Evolutionary conservation across 2,888 invertebrate species (phyloP).

Genomic region (Xestia ashworthii): DNA sequence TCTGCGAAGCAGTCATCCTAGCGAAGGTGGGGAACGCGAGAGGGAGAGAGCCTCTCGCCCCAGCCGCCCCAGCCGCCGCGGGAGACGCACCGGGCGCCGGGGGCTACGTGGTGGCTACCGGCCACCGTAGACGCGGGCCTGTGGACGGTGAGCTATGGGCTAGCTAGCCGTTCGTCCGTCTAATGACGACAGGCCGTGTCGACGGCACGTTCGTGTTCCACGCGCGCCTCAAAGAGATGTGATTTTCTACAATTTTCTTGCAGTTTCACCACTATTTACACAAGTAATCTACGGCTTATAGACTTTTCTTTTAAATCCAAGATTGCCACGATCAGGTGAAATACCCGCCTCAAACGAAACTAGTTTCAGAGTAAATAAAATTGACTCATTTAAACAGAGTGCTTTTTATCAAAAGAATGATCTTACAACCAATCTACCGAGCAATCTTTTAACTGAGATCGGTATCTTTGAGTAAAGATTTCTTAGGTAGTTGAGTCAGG

Average conservation of each 20-base stretch:
- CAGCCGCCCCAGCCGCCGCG: too few species aligned
- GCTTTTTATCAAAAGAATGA: slow-evolving; percentile 48
- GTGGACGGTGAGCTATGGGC: too few species aligned
- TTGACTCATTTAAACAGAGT: slow-evolving; percentile 44
- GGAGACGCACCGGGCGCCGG: too few species aligned
- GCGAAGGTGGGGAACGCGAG: too few species aligned
- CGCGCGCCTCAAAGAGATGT: too few species aligned
- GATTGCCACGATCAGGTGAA: slow-evolving; percentile 41
- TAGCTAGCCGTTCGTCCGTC: too few species aligned
- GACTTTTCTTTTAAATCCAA: slow-evolving; percentile 19
- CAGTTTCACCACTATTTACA: not conserved
- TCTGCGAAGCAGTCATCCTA: too few species aligned
- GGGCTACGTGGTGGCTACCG: too few species aligned
- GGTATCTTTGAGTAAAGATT: slow-evolving; percentile 42
- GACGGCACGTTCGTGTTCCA: too few species aligned
- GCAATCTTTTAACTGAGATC: slow-evolving; percentile 49
- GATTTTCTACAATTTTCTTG: not conserved
- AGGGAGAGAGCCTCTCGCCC: too few species aligned
- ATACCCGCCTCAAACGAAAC: slow-evolving; percentile 37
- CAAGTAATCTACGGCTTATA: slow-evolving; percentile 20
- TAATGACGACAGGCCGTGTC: too few species aligned
- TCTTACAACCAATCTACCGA: slow-evolving; percentile 43
- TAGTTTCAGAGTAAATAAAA: slow-evolving; percentile 53
- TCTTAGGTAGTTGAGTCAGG: slow-evolving; percentile 12
- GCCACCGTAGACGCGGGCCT: too few species aligned